These are phyloP conservation scores for Telmatherina bonti DNA, from an alignment of 2,797 vertebrate genomes.

Conservation along the genomic window DNA sequence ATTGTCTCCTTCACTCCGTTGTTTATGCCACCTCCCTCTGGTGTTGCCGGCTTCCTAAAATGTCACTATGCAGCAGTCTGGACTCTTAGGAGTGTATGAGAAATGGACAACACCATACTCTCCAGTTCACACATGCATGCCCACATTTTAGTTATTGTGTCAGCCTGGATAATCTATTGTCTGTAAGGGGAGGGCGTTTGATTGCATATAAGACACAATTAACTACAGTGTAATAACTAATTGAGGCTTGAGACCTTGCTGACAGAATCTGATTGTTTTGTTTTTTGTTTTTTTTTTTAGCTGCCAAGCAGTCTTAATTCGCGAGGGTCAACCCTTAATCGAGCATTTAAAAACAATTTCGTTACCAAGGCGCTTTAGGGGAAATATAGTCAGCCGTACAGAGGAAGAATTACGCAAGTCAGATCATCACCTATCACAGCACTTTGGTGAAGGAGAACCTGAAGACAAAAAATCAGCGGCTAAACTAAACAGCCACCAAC, in stretches of 20 bases:
- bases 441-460: not conserved
- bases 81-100: constrained; percentile 11
- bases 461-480: not conserved
- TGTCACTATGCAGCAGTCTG: constrained; percentile 10
- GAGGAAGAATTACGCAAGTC: constrained; percentile 3
- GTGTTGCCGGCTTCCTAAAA: constrained; percentile 6
- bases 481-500: not conserved
- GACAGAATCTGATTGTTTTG: not conserved
- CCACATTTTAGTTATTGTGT: not conserved
- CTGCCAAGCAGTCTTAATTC: constrained; percentile 26
- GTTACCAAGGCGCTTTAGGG: not conserved
- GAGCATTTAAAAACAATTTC: constrained; percentile 36
- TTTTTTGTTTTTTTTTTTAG: not conserved
- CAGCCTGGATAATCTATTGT: not conserved
- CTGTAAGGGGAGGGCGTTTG: not conserved
- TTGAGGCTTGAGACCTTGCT: not conserved
- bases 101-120: constrained; percentile 9
- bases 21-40: constrained; percentile 1
- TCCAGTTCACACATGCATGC: constrained; percentile 5
- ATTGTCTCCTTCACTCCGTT: constrained; percentile 23
- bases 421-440: not conserved
- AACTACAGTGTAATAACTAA: constrained; percentile 4
- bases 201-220: constrained; percentile 1
- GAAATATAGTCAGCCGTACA: not conserved
- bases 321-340: constrained; percentile 9